Base-by-base conservation (phyloP, 2,888 invertebrate species). In the Allacma fusca region DNA sequence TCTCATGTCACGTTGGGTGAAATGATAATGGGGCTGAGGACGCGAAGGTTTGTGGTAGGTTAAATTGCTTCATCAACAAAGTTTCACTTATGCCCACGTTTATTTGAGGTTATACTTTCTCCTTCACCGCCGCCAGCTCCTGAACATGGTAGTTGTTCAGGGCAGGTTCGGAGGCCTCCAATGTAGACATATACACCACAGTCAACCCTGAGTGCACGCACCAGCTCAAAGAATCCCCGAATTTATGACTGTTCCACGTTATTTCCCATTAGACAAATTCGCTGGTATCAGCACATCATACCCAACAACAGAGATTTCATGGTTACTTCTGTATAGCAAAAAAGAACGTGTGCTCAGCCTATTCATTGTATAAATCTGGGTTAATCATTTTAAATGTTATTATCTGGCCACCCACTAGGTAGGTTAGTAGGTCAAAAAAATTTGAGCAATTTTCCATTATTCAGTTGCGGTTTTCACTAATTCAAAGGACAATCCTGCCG, bases 1-100 rank as follows among this genome's bases (percentile, higher is more conserved):
- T 26, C 24, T 26, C n/a, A 9, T 50, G 19, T 50, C 62, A 62
- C 23, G 62, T 9, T 65, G n/a, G 24, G 13, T 65, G 19, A 28
- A 26, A 65, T 65, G 62, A 62, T 65, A 28, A 65, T 65, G 65
- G 13, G 65, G 65, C 65, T 28, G 65, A 65, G 65, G 65, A 24
- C 65, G 19, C 9, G 24, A 12, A 65, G 13, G 65, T 65, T 62
- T 62, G 62, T 24, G 62, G 62, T 62, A 62, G 62, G 62, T 62
- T 24, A 62, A n/a, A 24, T 62, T 62, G 62, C 26, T 62, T 24
- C 62, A 40, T 40, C 40, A 40, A 40, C 50, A 50, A 5, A 5
- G 19, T 50, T 50, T 5, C 9, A 50, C 50, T 50, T 16, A 50
- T 40, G 50, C 50, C 16, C 5, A 50, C 50, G 16, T 50, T 5